phyloP scores from a whole-genome alignment of 2,888 invertebrate species.

The Caradrina clavipalpis region DNA sequence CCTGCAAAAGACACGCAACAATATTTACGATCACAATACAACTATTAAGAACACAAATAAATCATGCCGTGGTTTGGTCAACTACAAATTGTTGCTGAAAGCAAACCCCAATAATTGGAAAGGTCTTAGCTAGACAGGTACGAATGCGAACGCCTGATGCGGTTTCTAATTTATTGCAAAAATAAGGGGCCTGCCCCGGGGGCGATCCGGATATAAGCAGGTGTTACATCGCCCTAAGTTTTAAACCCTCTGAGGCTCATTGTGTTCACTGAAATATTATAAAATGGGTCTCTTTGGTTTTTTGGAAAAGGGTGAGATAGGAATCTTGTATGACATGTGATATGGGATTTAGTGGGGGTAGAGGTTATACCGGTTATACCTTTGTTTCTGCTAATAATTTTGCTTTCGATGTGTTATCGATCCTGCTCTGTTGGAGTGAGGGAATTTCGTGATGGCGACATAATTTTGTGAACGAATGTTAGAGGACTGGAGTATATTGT shows the following conservation, averaged over 20 bases:
- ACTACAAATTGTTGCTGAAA: conserved; percentile 64
- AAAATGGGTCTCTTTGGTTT: conserved; percentile 70
- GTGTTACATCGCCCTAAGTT: conserved; percentile 66
- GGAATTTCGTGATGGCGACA: conserved; percentile 7
- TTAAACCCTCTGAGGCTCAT: conserved; percentile 66
- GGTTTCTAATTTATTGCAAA: conserved; percentile 78
- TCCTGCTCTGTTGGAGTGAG: conserved; percentile 19
- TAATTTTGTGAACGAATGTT: conserved; percentile 31
- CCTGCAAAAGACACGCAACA: conserved; percentile 30
- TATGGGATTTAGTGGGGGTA: conserved; percentile 54
- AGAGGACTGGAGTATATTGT: neutral
- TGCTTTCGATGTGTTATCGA: conserved; percentile 51
- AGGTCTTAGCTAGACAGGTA: conserved; percentile 67
- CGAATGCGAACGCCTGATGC: conserved; percentile 69
- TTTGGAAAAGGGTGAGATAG: conserved; percentile 68
- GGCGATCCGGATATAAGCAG: conserved; percentile 68
- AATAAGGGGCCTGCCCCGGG: conserved; percentile 66
- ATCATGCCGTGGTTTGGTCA: conserved; percentile 43
- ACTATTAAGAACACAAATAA: conserved; percentile 48
- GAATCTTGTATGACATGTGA: conserved; percentile 64
- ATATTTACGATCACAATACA: conserved; percentile 56
- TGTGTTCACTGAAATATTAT: conserved; percentile 73
- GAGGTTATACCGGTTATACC: conserved; percentile 28
- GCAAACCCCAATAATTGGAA: conserved; percentile 69
- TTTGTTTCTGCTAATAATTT: conserved; percentile 57